Conservation (phyloP, 2,113 vertebrate species). For the Nanorana parkeri region DNA sequence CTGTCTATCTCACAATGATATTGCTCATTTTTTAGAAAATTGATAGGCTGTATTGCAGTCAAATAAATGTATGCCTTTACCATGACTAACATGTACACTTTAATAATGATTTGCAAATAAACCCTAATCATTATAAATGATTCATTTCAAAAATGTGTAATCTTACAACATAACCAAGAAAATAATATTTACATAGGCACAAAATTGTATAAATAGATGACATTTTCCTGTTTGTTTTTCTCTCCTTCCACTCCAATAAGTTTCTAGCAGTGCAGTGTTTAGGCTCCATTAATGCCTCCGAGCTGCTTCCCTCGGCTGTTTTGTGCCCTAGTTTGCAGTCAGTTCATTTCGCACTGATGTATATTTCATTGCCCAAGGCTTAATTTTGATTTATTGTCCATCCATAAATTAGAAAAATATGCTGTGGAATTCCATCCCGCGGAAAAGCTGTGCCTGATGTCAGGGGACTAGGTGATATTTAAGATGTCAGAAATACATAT, state of each 20-base stretch:
- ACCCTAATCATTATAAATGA: no score
- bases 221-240: conserved; percentile 24
- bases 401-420: conserved; percentile 99
- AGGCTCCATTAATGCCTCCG: conserved; percentile 78
- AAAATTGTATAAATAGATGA: neutral
- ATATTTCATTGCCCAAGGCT: conserved; percentile 98
- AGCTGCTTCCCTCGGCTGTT: conserved; percentile 74
- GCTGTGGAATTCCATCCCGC: conserved; percentile 98
- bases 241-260: conserved; percentile 70
- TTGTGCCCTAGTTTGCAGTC: conserved; percentile 90
- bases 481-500: conserved; percentile 99
- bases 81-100: no score
- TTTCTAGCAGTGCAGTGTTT: conserved; percentile 72
- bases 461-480: conserved; percentile 99
- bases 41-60: no score
- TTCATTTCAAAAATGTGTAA: no score
- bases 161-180: neutral
- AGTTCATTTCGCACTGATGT: conserved; percentile 92
- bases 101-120: no score
- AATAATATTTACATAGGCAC: neutral
- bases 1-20: no score
- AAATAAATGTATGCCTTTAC: no score
- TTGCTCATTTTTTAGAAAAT: no score
- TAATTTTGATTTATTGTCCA: conserved; percentile 99
- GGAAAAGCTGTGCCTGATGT: conserved; percentile 95